Evolutionary conservation across 2,888 invertebrate species (phyloP).

Genomic region (Melanophora roralis): DNA sequence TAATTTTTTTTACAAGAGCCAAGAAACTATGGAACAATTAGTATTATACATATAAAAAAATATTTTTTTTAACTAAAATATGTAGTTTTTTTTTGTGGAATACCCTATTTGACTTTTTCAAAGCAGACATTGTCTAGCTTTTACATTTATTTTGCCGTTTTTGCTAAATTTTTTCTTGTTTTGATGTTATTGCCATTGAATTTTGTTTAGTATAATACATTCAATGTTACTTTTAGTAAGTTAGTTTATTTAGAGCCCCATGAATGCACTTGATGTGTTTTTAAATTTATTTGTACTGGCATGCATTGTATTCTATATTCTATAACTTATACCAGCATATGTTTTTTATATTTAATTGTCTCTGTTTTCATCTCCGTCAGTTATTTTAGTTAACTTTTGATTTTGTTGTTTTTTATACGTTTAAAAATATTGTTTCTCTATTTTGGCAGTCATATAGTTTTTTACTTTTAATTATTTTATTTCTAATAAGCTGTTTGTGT

Average conservation of each 20-base stretch:
- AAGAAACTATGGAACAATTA: too few species aligned
- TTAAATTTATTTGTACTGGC: not conserved
- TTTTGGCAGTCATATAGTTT: not conserved
- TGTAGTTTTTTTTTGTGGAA: too few species aligned
- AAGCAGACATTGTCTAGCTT: not conserved
- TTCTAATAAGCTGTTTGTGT: conserved; percentile 41
- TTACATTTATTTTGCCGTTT: conserved; percentile 1
- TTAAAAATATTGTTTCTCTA: not conserved
- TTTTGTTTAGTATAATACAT: conserved; percentile 1
- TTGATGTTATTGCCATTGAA: not conserved
- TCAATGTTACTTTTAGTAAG: not conserved
- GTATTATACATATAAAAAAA: too few species aligned
- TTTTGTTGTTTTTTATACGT: not conserved
- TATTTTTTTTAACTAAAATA: too few species aligned
- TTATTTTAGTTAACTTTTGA: too few species aligned
- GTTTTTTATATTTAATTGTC: not conserved
- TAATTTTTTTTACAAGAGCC: too few species aligned
- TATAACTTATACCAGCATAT: not conserved
- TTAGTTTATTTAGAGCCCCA: not conserved
- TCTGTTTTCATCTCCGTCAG: not conserved
- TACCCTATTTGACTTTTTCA: too few species aligned
- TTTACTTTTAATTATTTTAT: conserved; percentile 16
- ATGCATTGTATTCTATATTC: not conserved
- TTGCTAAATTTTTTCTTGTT: not conserved
- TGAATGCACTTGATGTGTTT: not conserved